Evolutionary conservation across 1,140 invertebrate species (phyloP), one percentile per base, ranked within the genome.

Genomic region (Pseudomyrmex sp.): DNA sequence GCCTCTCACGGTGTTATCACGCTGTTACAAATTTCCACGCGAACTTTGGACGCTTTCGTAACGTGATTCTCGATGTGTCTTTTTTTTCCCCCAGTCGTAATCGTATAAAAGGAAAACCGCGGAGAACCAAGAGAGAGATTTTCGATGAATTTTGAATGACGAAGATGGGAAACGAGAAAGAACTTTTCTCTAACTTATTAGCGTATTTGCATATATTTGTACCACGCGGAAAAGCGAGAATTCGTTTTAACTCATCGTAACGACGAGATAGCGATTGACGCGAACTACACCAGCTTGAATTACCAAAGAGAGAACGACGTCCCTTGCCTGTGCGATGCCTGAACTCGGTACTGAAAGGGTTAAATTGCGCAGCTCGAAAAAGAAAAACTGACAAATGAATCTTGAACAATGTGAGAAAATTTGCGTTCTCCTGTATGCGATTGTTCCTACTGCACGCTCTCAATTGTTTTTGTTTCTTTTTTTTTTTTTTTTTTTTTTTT

Each of bases 361-460:
- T 80, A 72, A 80, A 50, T 18, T 72, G 54, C 66, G 54, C 10
- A 72, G 15, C 44, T 79, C 20, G 35, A 35, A 35, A 35, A 35
- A 35, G 5, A 35, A 35, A 26, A 26, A 26, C 35, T 5, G 35
- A 35, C 35, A 26, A 20, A 70, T 59, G 65, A 3, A 35, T 56
- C 20, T 10, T 10, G n/a, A 20, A 69, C 13, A 35, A 70, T 59
- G 20, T 2, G 23, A 59, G 44, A 79, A 52, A 18, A 23, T 23
- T 69, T 61, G 61, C 18, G 68, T 84, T 86, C 83, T 76, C 52
- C 23, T 70, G 84, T 69, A 75, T 61, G 77, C 69, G 66, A 82
- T 44, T 88, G 74, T 88, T 88, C 82, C 74, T 87, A 87, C 7
- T 15, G 61, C 56, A 59, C 5, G 35, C 61, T 74, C 12, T 74